Evolutionary conservation across 2,888 invertebrate species (phyloP), one percentile per base, ranked within the genome.

Genomic region (Augiades crinisus): DNA sequence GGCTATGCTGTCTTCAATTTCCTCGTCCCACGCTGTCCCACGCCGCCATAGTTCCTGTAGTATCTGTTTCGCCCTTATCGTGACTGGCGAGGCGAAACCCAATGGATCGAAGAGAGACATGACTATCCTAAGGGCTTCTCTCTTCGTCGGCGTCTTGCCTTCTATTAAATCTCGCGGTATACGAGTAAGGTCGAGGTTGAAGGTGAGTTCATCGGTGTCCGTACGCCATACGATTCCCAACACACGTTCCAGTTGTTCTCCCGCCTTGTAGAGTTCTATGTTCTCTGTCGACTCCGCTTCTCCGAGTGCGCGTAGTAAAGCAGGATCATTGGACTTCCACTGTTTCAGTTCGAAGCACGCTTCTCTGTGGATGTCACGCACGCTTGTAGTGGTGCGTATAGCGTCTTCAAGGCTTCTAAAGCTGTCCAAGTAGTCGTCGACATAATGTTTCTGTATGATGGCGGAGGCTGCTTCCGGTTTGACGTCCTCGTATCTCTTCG

Each of bases 321-420:
- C 30, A 0, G 17, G 30, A 0, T 31, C 14, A 44, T 57, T 55
- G 6, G 51, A 27, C 2, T 47, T 22, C 53, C 54, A 57, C 4
- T 37, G 38, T 3, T 31, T 31, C 2, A 55, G 27, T 10, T 55
- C 53, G 43, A 46, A 50, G 22, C 37, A 7, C 1, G 47, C 55
- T n/a, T 30, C 19, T 3, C 7, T 16, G n/a, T 55, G 44, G 5
- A 55, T 47, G 5, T 40, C 21, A 1, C 27, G 34, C 1, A 59
- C 46, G 4, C 31, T 36, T 7, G 14, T 16, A 5, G 52, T 10
- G 14, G 61, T n/a, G 1, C 13, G 6, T 2, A 13, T 33, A 2
- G 67, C 64, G 38, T 61, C 59, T 4, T 51, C 41, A 10, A 33
- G 31, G 0, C 57, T 53, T 6, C 54, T 58, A 58, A 17, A 70